Percentiles rank a stretch among this genome's conserved stretches.
phyloP scores from a whole-genome alignment of 2,113 vertebrate genomes.

The Shinisaurus crocodilurus region DNA sequence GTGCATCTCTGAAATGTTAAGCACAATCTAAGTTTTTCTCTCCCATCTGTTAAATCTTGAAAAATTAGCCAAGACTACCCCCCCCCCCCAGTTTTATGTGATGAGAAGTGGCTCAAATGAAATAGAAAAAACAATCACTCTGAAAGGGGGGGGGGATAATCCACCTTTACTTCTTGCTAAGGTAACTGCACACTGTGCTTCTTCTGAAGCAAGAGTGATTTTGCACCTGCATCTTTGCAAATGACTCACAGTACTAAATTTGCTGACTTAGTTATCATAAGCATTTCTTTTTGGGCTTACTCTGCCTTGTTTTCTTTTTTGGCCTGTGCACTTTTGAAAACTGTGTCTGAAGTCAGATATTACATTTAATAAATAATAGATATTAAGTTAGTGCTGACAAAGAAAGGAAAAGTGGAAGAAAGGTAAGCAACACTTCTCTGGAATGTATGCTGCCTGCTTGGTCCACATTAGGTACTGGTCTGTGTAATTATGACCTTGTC shows the following conservation, averaged over 20 bases:
- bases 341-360: slow-evolving; percentile 6
- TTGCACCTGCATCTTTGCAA: slow-evolving; percentile 30
- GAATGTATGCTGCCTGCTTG: background rate
- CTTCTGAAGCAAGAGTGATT: slow-evolving; percentile 8
- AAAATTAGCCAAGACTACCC: background rate
- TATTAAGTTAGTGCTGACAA: slow-evolving; percentile 8
- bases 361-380: slow-evolving; percentile 23
- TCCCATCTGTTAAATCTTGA: background rate
- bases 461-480: slow-evolving; percentile 21
- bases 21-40: background rate
- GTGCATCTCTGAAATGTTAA: background rate
- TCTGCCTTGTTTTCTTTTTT: slow-evolving; percentile 35
- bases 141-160: background rate
- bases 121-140: background rate
- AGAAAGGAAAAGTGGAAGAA: slow-evolving; percentile 14
- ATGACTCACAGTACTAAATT: slow-evolving; percentile 30
- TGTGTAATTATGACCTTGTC: background rate
- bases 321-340: background rate
- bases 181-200: background rate
- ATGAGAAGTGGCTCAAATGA: slow-evolving; percentile 1
- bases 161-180: background rate
- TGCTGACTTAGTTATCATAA: background rate
- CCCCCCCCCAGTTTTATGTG: background rate
- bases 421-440: slow-evolving; percentile 20
- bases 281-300: slow-evolving; percentile 20